Evolutionary conservation across 2,113 vertebrate species (phyloP).

Genomic region (Caranx melampygus): DNA sequence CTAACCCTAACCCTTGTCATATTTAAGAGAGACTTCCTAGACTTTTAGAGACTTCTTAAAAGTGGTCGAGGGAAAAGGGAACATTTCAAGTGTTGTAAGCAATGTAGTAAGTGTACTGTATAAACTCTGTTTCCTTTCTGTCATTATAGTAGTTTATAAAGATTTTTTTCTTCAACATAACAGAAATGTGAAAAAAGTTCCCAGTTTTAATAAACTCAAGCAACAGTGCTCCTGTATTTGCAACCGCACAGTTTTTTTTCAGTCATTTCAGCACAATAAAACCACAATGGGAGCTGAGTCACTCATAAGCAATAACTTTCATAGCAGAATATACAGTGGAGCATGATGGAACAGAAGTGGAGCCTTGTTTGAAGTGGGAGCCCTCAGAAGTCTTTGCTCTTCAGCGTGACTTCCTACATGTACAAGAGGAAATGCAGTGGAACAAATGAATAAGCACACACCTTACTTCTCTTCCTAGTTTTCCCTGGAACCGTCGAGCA

Average conservation of each 20-base stretch:
- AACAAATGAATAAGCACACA: slow-evolving; percentile 48
- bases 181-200: neutral
- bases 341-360: slow-evolving; percentile 11
- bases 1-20: too few relatives aligned
- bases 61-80: too few relatives aligned
- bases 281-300: neutral
- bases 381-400: slow-evolving; percentile 1
- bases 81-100: too few relatives aligned
- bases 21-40: too few relatives aligned
- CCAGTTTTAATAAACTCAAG: slow-evolving; percentile 2
- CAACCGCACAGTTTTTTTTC: neutral
- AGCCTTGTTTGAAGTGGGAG: slow-evolving; percentile 22
- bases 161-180: too few relatives aligned
- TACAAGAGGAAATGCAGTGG: slow-evolving; percentile 32
- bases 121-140: too few relatives aligned
- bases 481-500: slow-evolving; percentile 35
- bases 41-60: too few relatives aligned
- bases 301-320: neutral
- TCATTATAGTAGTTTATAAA: too few relatives aligned
- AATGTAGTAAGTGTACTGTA: too few relatives aligned
- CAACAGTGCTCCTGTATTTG: neutral
- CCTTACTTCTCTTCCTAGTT: slow-evolving; percentile 43
- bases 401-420: neutral
- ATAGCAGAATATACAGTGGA: neutral
- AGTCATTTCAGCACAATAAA: neutral